These are phyloP conservation scores for Hylyphantes graminicola DNA, from an alignment of 1,140 invertebrate species.

Conservation along the genomic window DNA sequence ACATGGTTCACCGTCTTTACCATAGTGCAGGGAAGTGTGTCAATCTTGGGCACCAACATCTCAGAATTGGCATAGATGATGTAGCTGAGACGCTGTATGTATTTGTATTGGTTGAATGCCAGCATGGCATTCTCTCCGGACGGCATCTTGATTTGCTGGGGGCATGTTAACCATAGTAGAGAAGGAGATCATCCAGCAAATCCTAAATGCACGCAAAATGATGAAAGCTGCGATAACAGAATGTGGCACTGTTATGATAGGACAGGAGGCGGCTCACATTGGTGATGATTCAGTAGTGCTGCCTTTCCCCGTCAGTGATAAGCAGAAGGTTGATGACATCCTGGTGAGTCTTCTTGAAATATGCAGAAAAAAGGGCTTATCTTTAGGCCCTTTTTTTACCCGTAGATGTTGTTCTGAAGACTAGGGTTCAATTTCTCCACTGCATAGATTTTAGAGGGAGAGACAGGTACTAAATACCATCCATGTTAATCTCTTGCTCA, in stretches of 20 bases:
- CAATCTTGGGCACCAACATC: not conserved
- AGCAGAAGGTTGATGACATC: no score
- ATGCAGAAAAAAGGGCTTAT: no score
- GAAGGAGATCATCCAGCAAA: not conserved
- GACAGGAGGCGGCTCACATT: not conserved
- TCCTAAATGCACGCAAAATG: not conserved
- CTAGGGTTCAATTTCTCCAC: no score
- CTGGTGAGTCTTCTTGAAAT: no score
- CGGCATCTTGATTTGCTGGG: not conserved
- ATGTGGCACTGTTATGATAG: not conserved
- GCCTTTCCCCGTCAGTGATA: no score
- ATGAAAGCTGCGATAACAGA: not conserved
- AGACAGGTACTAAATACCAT: no score
- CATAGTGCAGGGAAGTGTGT: not conserved
- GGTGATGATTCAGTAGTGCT: not conserved
- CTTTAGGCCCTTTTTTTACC: no score
- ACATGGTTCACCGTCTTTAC: not conserved
- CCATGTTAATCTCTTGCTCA: no score
- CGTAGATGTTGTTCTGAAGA: no score
- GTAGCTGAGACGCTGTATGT: not conserved
- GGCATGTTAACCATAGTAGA: not conserved
- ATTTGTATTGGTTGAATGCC: no score
- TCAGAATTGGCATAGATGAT: constrained; percentile 25
- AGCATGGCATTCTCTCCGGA: not conserved
- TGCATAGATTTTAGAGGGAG: no score